Conservation (phyloP, 2,888 invertebrate species). For the Euplagia quadripunctaria region DNA sequence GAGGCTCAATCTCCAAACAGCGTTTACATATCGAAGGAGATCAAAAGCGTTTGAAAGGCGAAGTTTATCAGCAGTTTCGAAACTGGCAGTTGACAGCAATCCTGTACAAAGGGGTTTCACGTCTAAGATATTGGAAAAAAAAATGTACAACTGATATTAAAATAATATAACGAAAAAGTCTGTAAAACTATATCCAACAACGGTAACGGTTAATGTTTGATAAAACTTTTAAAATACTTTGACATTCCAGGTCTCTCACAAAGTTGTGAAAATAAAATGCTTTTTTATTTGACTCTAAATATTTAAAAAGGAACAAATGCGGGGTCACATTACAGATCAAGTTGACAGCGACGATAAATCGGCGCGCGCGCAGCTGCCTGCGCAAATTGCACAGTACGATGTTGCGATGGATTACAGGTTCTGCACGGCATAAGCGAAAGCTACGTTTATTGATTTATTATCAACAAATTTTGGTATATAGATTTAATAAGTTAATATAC, state of each 20-base stretch:
- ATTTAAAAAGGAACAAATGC: slow-evolving; percentile 35
- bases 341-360: slow-evolving; percentile 70
- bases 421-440: slow-evolving; percentile 9
- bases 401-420: slow-evolving; percentile 38
- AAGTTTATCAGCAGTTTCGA: background rate
- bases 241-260: no score
- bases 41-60: slow-evolving; percentile 17
- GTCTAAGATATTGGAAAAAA: background rate
- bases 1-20: background rate
- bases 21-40: slow-evolving; percentile 18
- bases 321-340: slow-evolving; percentile 59
- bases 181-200: background rate
- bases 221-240: background rate
- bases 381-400: slow-evolving; percentile 57
- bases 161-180: background rate
- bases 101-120: background rate
- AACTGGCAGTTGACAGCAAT: background rate
- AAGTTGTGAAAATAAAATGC: no score
- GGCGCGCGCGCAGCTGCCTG: slow-evolving; percentile 51
- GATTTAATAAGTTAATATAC: background rate
- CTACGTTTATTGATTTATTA: slow-evolving; percentile 1
- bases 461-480: background rate
- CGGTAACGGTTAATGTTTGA: background rate
- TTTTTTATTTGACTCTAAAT: slow-evolving; percentile 1
- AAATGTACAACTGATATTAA: background rate